Base-by-base conservation (phyloP, 2,797 vertebrate genomes). In the Dicrostonyx torquatus region DNA sequence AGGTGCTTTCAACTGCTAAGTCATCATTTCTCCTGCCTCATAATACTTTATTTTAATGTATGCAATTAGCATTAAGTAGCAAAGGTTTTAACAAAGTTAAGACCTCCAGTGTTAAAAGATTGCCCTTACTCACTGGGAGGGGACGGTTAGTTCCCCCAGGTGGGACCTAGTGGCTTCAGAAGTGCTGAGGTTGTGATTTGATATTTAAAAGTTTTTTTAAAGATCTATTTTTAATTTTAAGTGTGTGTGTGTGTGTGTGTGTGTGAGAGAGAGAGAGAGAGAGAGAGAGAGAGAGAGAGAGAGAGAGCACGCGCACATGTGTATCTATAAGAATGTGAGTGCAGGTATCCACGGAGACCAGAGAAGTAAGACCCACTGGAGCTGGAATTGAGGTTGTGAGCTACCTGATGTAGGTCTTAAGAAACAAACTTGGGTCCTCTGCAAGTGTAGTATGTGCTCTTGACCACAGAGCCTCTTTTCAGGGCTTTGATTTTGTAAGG, bases 11-110 rank as follows among this genome's bases (percentile, higher is more conserved):
- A 13, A 26, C 37, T 73, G 70, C 37, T 40, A 37, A 43, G 70
- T 24, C 20, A 12, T 24, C 70, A 13, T 73, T 11, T 70, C 68
- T 70, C n/a, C 68, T 22, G 68, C n/a, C 68, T 31, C n/a, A 70
- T 11, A 70, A 50, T 18, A 31, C 79, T 89, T 60, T 17, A 70
- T 90, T 93, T 87, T 68, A 90, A 48, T 50, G 66, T 62, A 88
- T 78, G 68, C 78, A 91, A 87, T 40, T 87, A 53, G 64, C 79
- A 83, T 12, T 64, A 87, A 9, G 75, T 94, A n/a, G 14, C 76
- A 91, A 96, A 95, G 34, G 7, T 72, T 94, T 94, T 94, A 92
- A 73, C 31, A 64, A 79, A 94, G 34, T 92, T 89, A 86, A 90
- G 90, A 95, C 37, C 37, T 87, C 91, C 75, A 89, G 48, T 64